These are phyloP conservation scores for Elgaria multicarinata DNA, from an alignment of 2,113 vertebrate species.

Conservation along the genomic window DNA sequence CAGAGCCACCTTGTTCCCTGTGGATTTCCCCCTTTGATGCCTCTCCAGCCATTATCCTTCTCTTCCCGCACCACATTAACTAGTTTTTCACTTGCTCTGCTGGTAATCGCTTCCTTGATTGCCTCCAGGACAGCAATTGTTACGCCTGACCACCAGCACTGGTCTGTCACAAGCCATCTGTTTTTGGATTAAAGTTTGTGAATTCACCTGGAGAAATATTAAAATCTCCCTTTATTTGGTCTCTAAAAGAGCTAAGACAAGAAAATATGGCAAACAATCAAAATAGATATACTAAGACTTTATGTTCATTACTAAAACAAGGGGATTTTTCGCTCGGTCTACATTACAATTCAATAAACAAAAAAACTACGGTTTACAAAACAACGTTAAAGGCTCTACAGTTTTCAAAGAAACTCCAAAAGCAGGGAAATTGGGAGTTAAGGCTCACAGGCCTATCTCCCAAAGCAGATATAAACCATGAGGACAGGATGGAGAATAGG, in stretches of 20 bases:
- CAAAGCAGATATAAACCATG: no score
- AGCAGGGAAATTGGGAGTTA: no score
- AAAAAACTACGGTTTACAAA: no score
- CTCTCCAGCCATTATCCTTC: background rate
- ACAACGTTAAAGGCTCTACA: no score
- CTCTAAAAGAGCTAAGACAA: background rate
- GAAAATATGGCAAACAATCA: background rate
- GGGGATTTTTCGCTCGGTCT: background rate
- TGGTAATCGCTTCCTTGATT: background rate
- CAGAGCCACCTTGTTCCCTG: accelerated
- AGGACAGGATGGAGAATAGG: no score
- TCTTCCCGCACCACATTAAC: background rate
- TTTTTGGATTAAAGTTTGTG: background rate
- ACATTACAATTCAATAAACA: no score
- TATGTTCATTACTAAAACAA: background rate
- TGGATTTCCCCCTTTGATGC: background rate
- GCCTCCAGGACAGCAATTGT: background rate
- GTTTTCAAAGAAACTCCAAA: no score
- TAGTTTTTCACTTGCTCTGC: background rate
- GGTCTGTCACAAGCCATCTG: background rate
- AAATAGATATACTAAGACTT: background rate
- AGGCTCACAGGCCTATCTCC: no score
- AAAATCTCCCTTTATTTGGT: accelerated
- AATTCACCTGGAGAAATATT: background rate
- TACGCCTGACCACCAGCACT: accelerated